These are phyloP conservation scores for Etheostoma perlongum DNA, from an alignment of 2,797 vertebrate species.

Conservation along the genomic window DNA sequence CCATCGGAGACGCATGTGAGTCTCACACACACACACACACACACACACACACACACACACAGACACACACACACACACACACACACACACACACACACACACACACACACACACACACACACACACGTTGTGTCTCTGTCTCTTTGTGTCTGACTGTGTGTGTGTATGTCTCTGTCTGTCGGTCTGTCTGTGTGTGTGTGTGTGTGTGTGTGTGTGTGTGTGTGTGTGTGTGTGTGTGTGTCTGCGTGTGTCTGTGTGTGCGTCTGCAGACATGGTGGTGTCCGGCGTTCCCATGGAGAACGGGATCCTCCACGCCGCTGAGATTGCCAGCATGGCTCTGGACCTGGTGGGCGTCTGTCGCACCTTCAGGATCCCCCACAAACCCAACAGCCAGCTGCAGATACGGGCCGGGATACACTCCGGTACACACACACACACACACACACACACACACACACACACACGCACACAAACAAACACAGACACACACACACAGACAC, in stretches of 20 bases:
- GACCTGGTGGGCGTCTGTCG: conserved; percentile 87
- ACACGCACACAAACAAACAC: neutral
- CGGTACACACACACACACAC: conserved; percentile 64
- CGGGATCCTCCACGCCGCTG: conserved; percentile 85
- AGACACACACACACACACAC: conserved; percentile 9
- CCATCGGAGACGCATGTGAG: conserved; percentile 89
- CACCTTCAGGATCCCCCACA: conserved; percentile 90
- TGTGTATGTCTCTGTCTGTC: too few relatives aligned
- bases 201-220: neutral
- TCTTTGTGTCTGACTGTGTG: too few relatives aligned
- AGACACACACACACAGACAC: too few relatives aligned
- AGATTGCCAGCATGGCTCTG: conserved; percentile 90
- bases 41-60: conserved; percentile 10
- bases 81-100: conserved; percentile 7
- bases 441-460: neutral
- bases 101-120: conserved; percentile 7
- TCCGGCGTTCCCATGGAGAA: conserved; percentile 88
- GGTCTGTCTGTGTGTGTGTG: too few relatives aligned
- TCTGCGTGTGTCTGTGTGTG: neutral
- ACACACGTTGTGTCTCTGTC: neutral
- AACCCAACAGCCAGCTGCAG: conserved; percentile 85
- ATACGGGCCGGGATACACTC: conserved; percentile 90
- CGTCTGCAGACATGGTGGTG: conserved; percentile 87
- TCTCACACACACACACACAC: conserved; percentile 4
- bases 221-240: too few relatives aligned